Evolutionary conservation across 2,797 vertebrate species (phyloP).

Genomic region (Alfaro cultratus): DNA sequence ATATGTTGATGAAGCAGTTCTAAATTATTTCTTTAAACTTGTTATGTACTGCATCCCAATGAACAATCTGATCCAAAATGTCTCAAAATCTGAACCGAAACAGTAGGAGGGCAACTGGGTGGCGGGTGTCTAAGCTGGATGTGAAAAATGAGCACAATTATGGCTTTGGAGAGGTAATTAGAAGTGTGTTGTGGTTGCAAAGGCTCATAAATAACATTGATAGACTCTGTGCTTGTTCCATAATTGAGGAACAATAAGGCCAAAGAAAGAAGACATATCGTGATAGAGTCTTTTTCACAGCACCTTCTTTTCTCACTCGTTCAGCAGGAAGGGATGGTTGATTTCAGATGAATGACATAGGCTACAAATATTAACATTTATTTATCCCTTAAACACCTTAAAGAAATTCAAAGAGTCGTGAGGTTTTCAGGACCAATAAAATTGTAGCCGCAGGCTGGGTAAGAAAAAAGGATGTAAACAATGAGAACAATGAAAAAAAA

Average conservation of each 20-base stretch:
- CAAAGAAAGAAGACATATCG: constrained; percentile 37
- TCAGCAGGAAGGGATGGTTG: constrained; percentile 39
- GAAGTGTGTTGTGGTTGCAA: constrained; percentile 48
- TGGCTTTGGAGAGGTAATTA: constrained; percentile 76
- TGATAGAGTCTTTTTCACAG: constrained; percentile 43
- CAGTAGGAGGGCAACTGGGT: constrained; percentile 31
- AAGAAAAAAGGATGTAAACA: not conserved
- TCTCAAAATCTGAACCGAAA: constrained; percentile 60
- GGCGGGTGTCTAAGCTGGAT: constrained; percentile 44
- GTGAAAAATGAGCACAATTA: constrained; percentile 81
- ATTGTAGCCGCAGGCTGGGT: not conserved
- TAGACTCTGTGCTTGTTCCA: constrained; percentile 55
- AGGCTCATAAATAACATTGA: constrained; percentile 67
- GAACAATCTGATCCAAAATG: constrained; percentile 27
- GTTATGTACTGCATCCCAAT: not conserved
- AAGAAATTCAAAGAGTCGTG: not conserved
- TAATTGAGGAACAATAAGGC: constrained; percentile 72
- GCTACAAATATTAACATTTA: not conserved
- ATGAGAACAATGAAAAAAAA: not conserved
- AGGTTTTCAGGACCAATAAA: not conserved
- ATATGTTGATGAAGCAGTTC: not conserved
- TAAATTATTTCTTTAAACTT: not conserved
- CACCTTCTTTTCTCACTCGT: constrained; percentile 50
- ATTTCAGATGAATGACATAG: not conserved
- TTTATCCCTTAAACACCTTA: not conserved